Conservation (phyloP, 2,888 invertebrate species). For the Prosopocoilus inquinatus region DNA sequence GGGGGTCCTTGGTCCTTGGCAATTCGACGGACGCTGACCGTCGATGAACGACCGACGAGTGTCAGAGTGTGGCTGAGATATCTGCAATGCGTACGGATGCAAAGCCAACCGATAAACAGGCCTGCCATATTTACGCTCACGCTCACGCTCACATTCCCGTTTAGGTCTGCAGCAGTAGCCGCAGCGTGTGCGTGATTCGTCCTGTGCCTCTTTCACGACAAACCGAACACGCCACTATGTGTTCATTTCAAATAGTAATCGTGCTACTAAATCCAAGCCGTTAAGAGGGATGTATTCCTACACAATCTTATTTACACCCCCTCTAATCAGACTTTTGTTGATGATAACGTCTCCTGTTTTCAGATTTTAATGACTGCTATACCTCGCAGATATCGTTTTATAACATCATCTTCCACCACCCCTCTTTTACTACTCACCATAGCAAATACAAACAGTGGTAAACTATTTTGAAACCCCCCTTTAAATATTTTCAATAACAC, state of each 20-base stretch:
- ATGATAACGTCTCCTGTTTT: slow-evolving; percentile 26
- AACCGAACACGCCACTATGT: slow-evolving; percentile 41
- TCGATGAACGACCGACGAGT: slow-evolving; percentile 15
- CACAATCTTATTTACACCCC: slow-evolving; percentile 29
- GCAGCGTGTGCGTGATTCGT: slow-evolving; percentile 36
- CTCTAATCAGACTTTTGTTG: slow-evolving; percentile 29
- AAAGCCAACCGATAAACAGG: slow-evolving; percentile 5
- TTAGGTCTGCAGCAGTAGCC: slow-evolving; percentile 32
- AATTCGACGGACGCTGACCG: slow-evolving; percentile 14
- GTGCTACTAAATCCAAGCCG: slow-evolving; percentile 28
- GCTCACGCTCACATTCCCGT: slow-evolving; percentile 21
- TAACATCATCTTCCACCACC: slow-evolving; percentile 22
- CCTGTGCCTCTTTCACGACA: slow-evolving; percentile 36
- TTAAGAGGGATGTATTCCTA: slow-evolving; percentile 26
- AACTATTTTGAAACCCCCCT: no score
- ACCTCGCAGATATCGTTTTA: slow-evolving; percentile 31
- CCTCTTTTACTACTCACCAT: slow-evolving; percentile 5
- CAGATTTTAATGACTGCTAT: slow-evolving; percentile 26
- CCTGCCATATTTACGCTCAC: slow-evolving; percentile 4
- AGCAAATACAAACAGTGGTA: slow-evolving; percentile 22
- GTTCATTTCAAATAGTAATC: slow-evolving; percentile 38
- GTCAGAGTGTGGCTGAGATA: slow-evolving; percentile 24
- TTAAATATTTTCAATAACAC: no score
- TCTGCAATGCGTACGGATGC: slow-evolving; percentile 37
- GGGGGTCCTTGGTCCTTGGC: not conserved